Evolutionary conservation across 2,888 invertebrate genomes (phyloP), one percentile per base, ranked within the genome.

Genomic region (Drosophila neonasuta): DNA sequence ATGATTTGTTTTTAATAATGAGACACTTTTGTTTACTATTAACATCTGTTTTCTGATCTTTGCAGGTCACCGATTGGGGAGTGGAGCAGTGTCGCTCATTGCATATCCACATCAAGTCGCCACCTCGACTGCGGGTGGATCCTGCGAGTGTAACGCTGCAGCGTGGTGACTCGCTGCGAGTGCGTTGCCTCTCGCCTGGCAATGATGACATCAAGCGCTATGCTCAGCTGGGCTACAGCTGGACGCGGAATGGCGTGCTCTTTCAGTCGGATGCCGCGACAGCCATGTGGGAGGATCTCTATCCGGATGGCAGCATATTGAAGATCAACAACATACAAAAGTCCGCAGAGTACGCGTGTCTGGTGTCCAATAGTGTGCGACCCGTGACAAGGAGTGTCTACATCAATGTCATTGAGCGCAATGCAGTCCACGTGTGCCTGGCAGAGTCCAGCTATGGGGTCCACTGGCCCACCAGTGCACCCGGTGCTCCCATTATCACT

Each of bases 241-340:
- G 96, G 96, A 95, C 95, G 0, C 94, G 95, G 75, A 96, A 96
- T 86, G 93, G 94, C 61, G 94, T 93, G 9, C 91, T 97, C 11
- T 92, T 97, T 20, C 95, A 94, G 49, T 92, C 96, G 65, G 93
- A 93, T 55, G 95, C 95, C 0, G 94, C 94, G 6, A 92, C 93
- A n/a, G 95, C 95, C 82, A 95, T 95, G 78, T 96, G 96, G 94
- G 96, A 97, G 88, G 96, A 96, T 86, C 92, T 97, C 29, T 95
- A 94, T 89, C 96, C 96, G 0, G 94, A 95, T 63, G 97, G 97
- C 8, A 96, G 95, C 83, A 95, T 97, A 58, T 91, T 97, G 5
- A 95, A 95, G 88, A 94, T 97, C 30, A 94, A 94, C 78, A 95
- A 94, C 79, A 94, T 95, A 48, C 95, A 95, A 95, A 95, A 95